Conservation (phyloP, 1,140 invertebrate species). For the Trachymyrmex cornetzi region DNA sequence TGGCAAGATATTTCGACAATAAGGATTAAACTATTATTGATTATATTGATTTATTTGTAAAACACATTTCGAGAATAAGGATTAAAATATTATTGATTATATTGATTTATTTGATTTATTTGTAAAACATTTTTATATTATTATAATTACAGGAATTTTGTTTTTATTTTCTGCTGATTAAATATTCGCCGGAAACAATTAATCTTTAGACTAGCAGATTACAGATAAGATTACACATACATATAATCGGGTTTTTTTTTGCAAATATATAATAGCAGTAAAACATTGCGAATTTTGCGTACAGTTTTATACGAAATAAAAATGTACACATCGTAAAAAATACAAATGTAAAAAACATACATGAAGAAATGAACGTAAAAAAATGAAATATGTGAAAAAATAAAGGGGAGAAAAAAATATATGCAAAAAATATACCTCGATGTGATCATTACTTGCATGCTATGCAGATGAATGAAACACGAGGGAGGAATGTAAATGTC, state of each 20-base stretch:
- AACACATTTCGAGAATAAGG: neutral
- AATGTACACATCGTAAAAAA: neutral
- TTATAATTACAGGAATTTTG: neutral
- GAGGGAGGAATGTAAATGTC: neutral
- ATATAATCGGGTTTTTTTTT: neutral
- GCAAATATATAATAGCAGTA: neutral
- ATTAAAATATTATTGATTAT: neutral
- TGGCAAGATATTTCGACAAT: neutral
- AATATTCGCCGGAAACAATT: neutral
- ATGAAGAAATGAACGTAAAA: too few relatives aligned
- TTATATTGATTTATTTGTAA: too few relatives aligned
- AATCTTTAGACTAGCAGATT: too few relatives aligned
- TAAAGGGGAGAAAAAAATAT: neutral
- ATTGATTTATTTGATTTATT: too few relatives aligned
- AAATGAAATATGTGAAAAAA: neutral
- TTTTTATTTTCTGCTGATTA: neutral
- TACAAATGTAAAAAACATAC: neutral
- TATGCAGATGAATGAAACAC: neutral
- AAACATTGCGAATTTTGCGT: neutral
- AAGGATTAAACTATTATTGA: neutral
- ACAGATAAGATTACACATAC: too few relatives aligned
- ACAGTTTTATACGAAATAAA: neutral
- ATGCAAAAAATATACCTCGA: neutral
- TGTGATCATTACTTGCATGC: slow-evolving; percentile 15
- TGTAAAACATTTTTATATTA: neutral